A percentile compares a stretch with the other conserved stretches of the same genome.
Evolutionary conservation across 2,113 vertebrate genomes (phyloP).

Genomic region (Spheniscus mendiculus): DNA sequence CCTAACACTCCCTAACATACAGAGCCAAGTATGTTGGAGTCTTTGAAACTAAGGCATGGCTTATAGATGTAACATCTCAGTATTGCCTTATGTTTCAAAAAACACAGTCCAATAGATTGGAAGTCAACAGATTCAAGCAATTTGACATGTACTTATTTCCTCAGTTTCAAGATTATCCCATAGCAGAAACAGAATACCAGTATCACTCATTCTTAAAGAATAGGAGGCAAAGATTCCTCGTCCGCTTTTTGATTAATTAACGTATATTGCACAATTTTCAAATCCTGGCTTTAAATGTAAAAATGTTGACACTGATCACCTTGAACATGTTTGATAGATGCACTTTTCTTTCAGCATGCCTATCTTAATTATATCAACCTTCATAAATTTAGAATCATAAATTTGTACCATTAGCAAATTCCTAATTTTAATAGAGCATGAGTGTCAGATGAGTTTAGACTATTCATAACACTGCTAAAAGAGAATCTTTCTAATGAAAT

Average conservation of each 20-base stretch:
- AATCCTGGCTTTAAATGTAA: neutral
- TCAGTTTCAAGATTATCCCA: neutral
- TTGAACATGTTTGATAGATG: neutral
- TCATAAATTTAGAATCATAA: neutral
- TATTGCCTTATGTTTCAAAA: neutral
- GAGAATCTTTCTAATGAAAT: neutral
- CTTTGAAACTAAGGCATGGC: neutral
- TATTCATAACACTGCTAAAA: neutral
- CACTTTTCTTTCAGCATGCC: neutral
- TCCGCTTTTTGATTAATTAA: neutral
- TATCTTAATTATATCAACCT: neutral
- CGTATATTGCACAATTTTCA: neutral
- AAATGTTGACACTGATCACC: neutral
- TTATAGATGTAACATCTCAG: neutral
- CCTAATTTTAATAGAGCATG: neutral
- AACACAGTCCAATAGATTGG: neutral
- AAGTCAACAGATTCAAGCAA: neutral
- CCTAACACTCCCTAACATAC: no score
- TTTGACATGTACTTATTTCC: neutral
- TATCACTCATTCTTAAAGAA: neutral
- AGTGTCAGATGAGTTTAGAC: neutral
- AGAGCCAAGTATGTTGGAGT: neutral
- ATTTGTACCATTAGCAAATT: neutral
- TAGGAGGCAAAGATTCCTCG: neutral
- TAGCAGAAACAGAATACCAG: neutral